Evolutionary conservation across 2,888 invertebrate species (phyloP), one percentile per base, ranked within the genome.

Genomic region (Tenthredo livida): DNA sequence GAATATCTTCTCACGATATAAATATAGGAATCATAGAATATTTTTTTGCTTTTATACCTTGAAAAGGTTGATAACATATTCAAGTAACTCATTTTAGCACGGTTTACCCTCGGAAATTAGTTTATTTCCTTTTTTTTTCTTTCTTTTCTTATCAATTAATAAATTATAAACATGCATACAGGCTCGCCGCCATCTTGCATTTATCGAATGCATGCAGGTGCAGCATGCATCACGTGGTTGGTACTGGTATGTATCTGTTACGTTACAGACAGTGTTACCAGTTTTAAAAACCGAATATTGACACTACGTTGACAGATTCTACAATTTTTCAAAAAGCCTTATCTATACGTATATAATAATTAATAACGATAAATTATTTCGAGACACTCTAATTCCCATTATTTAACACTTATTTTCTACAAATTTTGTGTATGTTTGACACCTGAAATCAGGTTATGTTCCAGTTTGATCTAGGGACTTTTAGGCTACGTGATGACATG

Each of bases 51-150:
- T 43, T 77, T 47, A 75, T 89, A 91, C 91, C 90, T 90, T 54
- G 90, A 89, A 86, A 91, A 89, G 65, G 88, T 72, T 83, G 88
- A 88, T 58, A 90, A 84, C 83, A 92, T 86, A 47, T 87, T 86
- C 25, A 85, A 67, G 33, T 80, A 78, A 58, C 54, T 82, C 50
- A 78, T 70, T 40, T 37, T 77, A 10, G 12, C 4, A 2, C 21
- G 1, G 4, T 73, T 43, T 43, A 12, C 1, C 10, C 9, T 43
- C n/a, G 37, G 21, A 21, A 67, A 67, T 67, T 6, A 10, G 1
- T 33, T 6, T 67, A 25, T 33, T 25, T 67, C 37, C 37, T 17
- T 0, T 0, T 12, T 67, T 17, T 29, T 29, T 29, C 29, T 29
- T 33, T 33, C 33, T 33, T 33, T 67, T 65, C 33, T 67, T 67